A percentile compares a stretch with the other conserved stretches of the same genome.
These are phyloP conservation scores for Cranoglanis bouderius DNA, from an alignment of 2,113 vertebrate genomes.

Conservation along the genomic window DNA sequence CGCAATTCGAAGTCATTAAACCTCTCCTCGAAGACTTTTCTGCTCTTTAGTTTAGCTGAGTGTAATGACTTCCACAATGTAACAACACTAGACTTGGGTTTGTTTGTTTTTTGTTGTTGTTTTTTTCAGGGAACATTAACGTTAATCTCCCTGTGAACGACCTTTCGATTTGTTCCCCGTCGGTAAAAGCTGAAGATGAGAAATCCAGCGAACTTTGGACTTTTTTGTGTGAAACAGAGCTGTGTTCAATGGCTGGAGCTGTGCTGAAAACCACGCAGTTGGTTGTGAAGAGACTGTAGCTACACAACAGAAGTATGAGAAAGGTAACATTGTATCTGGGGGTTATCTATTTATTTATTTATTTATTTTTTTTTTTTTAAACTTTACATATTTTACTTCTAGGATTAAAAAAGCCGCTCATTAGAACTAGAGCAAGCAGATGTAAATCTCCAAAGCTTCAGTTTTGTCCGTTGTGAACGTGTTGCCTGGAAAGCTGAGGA, in stretches of 20 bases:
- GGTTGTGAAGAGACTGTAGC: conserved; percentile 54
- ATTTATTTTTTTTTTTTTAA: not conserved
- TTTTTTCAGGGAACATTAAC: not conserved
- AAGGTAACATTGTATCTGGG: conserved; percentile 35
- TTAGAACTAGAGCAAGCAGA: not conserved
- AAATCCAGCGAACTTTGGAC: conserved; percentile 49
- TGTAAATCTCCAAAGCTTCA: not conserved
- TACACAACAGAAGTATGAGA: conserved; percentile 44
- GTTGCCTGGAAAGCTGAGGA: conserved; percentile 9
- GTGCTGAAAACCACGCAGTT: conserved; percentile 56
- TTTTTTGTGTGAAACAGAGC: conserved; percentile 29
- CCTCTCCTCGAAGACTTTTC: not conserved
- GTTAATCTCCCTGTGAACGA: not conserved
- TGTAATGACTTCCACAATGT: not conserved
- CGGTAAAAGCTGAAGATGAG: conserved; percentile 10
- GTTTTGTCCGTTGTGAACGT: not conserved
- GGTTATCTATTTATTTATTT: not conserved
- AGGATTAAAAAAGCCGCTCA: not conserved
- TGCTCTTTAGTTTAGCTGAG: not conserved
- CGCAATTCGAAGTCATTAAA: too few relatives aligned
- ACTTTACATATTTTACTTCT: not conserved
- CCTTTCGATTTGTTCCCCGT: conserved; percentile 58
- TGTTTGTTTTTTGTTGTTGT: not conserved
- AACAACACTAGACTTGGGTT: not conserved
- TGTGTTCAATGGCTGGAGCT: conserved; percentile 53